Evolutionary conservation across 2,113 vertebrate species (phyloP).

Genomic region (Anser brachyrhynchus): DNA sequence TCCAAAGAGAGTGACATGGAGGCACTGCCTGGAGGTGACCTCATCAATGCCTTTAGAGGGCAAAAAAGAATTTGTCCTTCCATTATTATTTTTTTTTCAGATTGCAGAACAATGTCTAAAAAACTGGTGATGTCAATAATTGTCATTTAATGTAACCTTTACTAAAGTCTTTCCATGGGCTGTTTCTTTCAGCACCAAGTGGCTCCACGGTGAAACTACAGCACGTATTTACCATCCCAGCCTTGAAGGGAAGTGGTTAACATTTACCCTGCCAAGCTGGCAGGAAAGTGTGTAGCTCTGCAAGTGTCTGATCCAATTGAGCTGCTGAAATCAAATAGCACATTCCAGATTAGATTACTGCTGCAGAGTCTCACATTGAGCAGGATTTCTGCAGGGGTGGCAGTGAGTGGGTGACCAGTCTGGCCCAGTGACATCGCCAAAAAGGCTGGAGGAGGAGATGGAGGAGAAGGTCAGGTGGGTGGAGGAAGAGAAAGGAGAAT

Average conservation of each 20-base stretch:
- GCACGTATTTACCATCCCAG: neutral
- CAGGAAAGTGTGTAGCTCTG: neutral
- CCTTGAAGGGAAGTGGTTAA: slow-evolving; percentile 7
- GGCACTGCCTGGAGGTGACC: neutral
- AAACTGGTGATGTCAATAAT: neutral
- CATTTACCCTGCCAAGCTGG: neutral
- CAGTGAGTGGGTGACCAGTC: neutral
- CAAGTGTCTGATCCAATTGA: neutral
- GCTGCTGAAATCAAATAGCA: neutral
- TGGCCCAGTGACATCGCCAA: neutral
- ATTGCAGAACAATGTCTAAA: neutral
- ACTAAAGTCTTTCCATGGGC: neutral
- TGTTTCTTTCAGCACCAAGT: neutral
- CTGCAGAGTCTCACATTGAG: neutral
- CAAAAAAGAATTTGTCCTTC: neutral
- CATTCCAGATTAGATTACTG: neutral
- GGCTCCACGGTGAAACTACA: neutral
- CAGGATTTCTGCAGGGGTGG: neutral
- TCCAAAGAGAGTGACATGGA: neutral
- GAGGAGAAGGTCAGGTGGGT: neutral
- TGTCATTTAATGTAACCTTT: neutral
- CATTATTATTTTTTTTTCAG: too few species aligned
- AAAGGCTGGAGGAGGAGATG: neutral
- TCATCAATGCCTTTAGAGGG: neutral
- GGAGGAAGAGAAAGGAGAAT: neutral